Conservation (phyloP, 2,888 invertebrate genomes). For the Sceliomorpha sp. region DNA sequence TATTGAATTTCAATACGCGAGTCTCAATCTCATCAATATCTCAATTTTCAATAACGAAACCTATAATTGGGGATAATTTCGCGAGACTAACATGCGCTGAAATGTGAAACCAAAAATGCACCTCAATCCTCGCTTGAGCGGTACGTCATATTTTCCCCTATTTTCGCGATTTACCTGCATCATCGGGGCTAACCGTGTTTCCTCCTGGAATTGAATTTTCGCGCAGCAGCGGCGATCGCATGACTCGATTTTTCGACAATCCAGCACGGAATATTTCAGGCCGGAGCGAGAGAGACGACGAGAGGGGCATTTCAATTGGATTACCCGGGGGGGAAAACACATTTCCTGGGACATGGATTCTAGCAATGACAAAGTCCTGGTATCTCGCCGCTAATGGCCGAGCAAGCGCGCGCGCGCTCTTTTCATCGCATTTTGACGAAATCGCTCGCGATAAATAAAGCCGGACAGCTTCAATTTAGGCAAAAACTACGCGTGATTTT, state of each 20-base stretch:
- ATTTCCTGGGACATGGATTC: constrained; percentile 54
- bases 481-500: constrained; percentile 49
- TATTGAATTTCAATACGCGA: too few relatives aligned
- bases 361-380: constrained; percentile 70
- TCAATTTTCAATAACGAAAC: too few relatives aligned
- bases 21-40: too few relatives aligned
- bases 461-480: constrained; percentile 69
- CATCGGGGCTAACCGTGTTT: constrained; percentile 74
- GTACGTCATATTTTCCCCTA: constrained; percentile 29
- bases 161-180: constrained; percentile 67
- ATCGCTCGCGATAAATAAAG: constrained; percentile 75
- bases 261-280: constrained; percentile 53
- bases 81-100: constrained; percentile 68
- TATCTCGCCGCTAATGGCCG: constrained; percentile 73
- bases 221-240: constrained; percentile 70
- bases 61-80: constrained; percentile 75
- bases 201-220: constrained; percentile 76
- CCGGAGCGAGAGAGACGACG: constrained; percentile 40
- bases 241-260: constrained; percentile 78
- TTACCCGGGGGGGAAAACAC: constrained; percentile 63
- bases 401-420: constrained; percentile 56
- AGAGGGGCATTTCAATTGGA: constrained; percentile 70
- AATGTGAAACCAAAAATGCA: constrained; percentile 72
- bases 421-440: constrained; percentile 66
- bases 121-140: constrained; percentile 35